Evolutionary conservation across 2,113 vertebrate genomes (phyloP).

Genomic region (Acrocephalus kingi): DNA sequence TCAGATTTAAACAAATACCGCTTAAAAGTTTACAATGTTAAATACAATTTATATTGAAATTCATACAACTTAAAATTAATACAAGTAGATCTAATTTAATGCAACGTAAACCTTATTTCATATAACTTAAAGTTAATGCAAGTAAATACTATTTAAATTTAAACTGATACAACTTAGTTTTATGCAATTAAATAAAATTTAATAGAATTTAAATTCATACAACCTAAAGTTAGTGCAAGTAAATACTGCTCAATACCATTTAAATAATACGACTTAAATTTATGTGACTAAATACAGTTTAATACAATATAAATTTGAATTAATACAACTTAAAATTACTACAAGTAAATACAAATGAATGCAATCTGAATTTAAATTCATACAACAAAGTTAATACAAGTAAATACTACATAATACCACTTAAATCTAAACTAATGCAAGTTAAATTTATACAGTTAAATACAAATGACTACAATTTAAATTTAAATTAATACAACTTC

Average conservation of each 20-base stretch:
- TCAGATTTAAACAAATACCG: not conserved
- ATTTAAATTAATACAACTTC: not conserved
- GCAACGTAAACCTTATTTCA: not conserved
- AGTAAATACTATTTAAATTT: not conserved
- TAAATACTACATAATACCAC: not conserved
- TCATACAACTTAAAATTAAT: not conserved
- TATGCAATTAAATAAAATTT: not conserved
- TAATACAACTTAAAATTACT: not conserved
- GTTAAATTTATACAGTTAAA: not conserved
- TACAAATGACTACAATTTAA: not conserved
- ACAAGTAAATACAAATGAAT: not conserved
- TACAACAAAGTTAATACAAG: not conserved
- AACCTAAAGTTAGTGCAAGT: not conserved
- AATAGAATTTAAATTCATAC: not conserved
- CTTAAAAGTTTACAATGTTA: not conserved
- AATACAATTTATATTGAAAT: not conserved
- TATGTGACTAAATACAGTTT: not conserved
- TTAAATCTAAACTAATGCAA: not conserved
- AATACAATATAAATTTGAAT: not conserved
- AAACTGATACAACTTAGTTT: not conserved
- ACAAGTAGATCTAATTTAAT: not conserved
- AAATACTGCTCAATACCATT: not conserved
- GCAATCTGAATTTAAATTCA: not conserved
- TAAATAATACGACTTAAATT: not conserved
- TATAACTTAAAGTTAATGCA: not conserved